Evolutionary conservation across 64 coral and sea anemone genomes (phyloP), one percentile per base, ranked within the genome.

Genomic region (Pocillopora verrucosa): DNA sequence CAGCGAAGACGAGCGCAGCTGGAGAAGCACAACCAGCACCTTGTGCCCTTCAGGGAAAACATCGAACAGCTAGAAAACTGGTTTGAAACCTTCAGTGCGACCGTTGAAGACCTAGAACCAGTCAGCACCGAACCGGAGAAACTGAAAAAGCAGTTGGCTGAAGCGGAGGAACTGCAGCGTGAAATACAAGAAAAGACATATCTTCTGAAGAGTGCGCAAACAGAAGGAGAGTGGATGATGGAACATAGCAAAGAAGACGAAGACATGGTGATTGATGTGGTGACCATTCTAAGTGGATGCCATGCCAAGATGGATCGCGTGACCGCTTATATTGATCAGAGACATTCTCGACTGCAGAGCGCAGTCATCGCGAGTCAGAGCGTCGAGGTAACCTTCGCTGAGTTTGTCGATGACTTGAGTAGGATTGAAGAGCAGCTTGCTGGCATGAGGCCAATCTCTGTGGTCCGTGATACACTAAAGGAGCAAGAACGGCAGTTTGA

Each of bases 401-500:
- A 97, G 64, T 97, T 97, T 79, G 57, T 93, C 36, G 93, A 97
- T 25, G 95, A 97, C 59, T 86, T 97, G 95, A 79, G 88, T 22
- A 89, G 91, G 60, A 97, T 97, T 82, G 95, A 97, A 65, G 91
- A 93, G 37, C 91, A 97, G 60, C 81, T 97, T 35, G 83, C 95
- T 6, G 95, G 91, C 16, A 97, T 97, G 91, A 89, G 95, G 17
- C 95, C 95, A 3, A 78, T 97, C 58, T 97, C 95, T 37, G 95
- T 92, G 12, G 91, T 97, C 9, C 74, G 87, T 20, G 95, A 97
- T 34, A 97, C 91, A 17, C 88, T 97, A 10, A 97, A 94, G 76
- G 95, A 97, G 78, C 95, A 97, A 79, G 95, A 97, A 58, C 84
- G 95, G 12, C 91, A 97, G 68, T 90, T 93, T 59, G 93, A 93